Conservation (phyloP, 2,888 invertebrate species). For the Amiota communis region DNA sequence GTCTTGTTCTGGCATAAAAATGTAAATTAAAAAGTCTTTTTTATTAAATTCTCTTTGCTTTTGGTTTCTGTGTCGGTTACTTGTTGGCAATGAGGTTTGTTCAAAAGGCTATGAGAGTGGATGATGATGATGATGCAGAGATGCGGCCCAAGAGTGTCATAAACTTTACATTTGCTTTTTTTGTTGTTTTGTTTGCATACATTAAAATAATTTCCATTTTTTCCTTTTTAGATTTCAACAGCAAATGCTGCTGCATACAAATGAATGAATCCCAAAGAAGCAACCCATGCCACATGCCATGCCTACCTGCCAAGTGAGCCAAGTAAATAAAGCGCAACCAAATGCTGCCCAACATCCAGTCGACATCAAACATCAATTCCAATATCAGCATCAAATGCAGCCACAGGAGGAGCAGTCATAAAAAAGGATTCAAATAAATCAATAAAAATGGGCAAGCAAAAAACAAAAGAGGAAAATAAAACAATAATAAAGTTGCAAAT, state of each 20-base stretch:
- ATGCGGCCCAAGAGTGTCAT: constrained; percentile 6
- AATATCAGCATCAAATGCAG: background rate
- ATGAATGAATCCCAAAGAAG: constrained; percentile 31
- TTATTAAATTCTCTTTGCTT: background rate
- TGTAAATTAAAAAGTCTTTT: constrained; percentile 21
- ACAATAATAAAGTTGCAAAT: no score
- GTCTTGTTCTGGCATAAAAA: constrained; percentile 2
- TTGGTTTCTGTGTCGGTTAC: background rate
- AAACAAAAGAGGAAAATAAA: background rate
- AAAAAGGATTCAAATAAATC: background rate
- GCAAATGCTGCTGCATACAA: constrained; percentile 39
- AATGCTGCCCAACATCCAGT: background rate
- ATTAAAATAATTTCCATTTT: constrained; percentile 33
- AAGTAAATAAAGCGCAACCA: background rate
- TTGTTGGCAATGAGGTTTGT: constrained; percentile 11
- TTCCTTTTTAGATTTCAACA: constrained; percentile 20
- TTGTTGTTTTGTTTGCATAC: constrained; percentile 24
- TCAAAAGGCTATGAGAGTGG: constrained; percentile 17
- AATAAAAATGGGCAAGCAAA: background rate
- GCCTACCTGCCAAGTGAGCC: constrained; percentile 22
- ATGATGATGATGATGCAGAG: background rate
- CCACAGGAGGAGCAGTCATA: background rate
- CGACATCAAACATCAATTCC: background rate
- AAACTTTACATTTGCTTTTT: constrained; percentile 11
- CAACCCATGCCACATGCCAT: background rate